Evolutionary conservation across 2,888 invertebrate species (phyloP).

Genomic region (Ditylenchus weischeri): DNA sequence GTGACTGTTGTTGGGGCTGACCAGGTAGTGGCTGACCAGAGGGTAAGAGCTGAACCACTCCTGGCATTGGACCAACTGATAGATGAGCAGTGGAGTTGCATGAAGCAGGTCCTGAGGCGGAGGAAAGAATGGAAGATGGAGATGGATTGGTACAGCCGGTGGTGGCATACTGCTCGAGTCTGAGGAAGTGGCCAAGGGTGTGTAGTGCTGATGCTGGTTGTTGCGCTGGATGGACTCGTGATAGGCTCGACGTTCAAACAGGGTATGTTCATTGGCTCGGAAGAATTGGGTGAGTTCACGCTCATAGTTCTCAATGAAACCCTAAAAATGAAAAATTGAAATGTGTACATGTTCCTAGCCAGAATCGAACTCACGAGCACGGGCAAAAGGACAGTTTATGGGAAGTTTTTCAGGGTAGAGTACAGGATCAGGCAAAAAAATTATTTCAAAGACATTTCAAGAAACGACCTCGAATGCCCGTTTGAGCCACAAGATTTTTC

Average conservation of each 20-base stretch:
- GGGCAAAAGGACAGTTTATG: too few relatives aligned
- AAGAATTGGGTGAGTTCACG: slow-evolving; percentile 19
- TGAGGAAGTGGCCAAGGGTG: slow-evolving; percentile 29
- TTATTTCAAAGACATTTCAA: too few relatives aligned
- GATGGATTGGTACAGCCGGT: slow-evolving; percentile 28
- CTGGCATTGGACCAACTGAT: slow-evolving; percentile 2
- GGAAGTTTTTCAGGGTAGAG: too few relatives aligned
- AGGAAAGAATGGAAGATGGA: slow-evolving; percentile 14
- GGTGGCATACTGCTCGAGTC: slow-evolving; percentile 34
- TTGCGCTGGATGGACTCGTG: slow-evolving; percentile 31
- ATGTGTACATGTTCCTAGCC: background rate
- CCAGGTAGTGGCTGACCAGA: slow-evolving; percentile 3
- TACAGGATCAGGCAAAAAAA: too few relatives aligned
- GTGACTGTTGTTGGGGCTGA: slow-evolving; percentile 13
- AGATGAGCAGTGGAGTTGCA: slow-evolving; percentile 7
- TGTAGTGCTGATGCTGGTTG: slow-evolving; percentile 28
- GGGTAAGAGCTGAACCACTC: slow-evolving; percentile 10
- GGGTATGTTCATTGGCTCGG: slow-evolving; percentile 19
- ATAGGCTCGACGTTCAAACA: slow-evolving; percentile 35
- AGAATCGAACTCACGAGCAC: too few relatives aligned
- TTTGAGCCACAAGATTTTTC: too few relatives aligned
- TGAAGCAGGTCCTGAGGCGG: slow-evolving; percentile 19
- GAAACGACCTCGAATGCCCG: too few relatives aligned
- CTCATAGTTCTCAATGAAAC: slow-evolving; percentile 21
- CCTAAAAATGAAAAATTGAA: slow-evolving; percentile 11